Base-by-base conservation (phyloP, 2,797 vertebrate genomes). In the Chiroxiphia lanceolata region DNA sequence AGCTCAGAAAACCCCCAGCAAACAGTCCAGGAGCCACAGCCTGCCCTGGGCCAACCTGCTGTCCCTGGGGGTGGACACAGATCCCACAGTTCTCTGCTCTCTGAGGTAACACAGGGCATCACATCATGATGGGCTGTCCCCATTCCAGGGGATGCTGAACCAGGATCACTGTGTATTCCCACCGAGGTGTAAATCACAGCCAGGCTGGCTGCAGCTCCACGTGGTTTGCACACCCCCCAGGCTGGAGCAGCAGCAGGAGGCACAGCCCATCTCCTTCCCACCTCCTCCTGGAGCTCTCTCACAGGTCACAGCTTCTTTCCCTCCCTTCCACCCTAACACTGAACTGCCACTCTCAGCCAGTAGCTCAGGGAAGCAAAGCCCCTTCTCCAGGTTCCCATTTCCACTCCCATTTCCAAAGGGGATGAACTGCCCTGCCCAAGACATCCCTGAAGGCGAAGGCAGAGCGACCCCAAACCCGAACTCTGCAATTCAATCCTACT, bases 131-230 rank as follows among this genome's bases (percentile, higher is more conserved):
- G 71, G 76, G 48, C 63, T 34, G 44, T 57, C n/a, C 67, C 16
- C 21, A 2, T 45, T 63, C 53, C 63, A 67, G 75, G 53, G n/a
- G n/a, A 59, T 57, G 15, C 31, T 53, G 53, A 57, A 48, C 0
- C 1, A 87, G 38, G n/a, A 75, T 36, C 56, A 21, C 15, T 47
- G 11, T 45, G 17, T 23, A 47, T 51, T 84, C 51, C 54, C 29
- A 21, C 3, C 15, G 27, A 69, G 65, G n/a, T 33, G 33, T 12
- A 42, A 27, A 56, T 33, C 33, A 38, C 47, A 27, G 72, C 0
- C 1, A 78, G 54, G 33, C 17, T 3, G 5, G 21, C 23, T 3
- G 31, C 45, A 16, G 7, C 45, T 47, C 60, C 50, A 17, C 0
- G 0, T 9, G 31, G 20, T 23, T 20, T 44, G 11, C 12, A 36